A percentile compares a stretch with the other conserved stretches of the same genome.
Conservation (phyloP, 2,888 invertebrate species). For the Eilema sororculum region DNA sequence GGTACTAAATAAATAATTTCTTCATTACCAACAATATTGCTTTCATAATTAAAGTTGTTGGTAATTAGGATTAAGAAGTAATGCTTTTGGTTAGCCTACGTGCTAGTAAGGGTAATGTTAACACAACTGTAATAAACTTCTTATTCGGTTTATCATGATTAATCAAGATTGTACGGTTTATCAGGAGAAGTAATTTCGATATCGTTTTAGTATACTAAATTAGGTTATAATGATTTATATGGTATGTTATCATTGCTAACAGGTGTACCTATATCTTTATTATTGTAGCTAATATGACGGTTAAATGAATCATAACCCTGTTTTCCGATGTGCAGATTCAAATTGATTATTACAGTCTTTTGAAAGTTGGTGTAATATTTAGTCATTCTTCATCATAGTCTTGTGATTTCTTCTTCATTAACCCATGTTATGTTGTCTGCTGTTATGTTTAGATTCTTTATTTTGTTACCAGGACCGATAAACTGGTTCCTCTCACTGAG, state of each 20-base stretch:
- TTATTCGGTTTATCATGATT: neutral
- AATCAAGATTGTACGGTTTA: neutral
- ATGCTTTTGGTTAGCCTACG: neutral
- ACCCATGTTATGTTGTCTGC: neutral
- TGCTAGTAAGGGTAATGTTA: neutral
- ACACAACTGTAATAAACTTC: neutral
- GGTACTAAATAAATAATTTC: neutral
- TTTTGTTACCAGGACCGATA: constrained; percentile 73
- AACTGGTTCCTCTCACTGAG: constrained; percentile 83
- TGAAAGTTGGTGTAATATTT: neutral
- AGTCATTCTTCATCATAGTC: no score
- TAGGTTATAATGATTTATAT: constrained; percentile 1
- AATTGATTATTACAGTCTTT: neutral
- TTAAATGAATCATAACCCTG: neutral
- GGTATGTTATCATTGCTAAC: neutral
- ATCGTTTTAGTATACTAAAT: neutral
- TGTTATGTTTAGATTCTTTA: neutral
- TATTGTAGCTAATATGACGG: no score
- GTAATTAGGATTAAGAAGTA: neutral
- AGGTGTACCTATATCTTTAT: neutral
- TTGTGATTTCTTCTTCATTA: neutral
- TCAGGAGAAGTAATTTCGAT: neutral
- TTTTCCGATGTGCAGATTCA: neutral
- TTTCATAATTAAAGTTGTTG: neutral
- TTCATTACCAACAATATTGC: neutral